Percentiles rank a stretch among this genome's conserved stretches.
Conservation (phyloP, 2,888 invertebrate genomes). For the Acanthacorydalis orientalis region DNA sequence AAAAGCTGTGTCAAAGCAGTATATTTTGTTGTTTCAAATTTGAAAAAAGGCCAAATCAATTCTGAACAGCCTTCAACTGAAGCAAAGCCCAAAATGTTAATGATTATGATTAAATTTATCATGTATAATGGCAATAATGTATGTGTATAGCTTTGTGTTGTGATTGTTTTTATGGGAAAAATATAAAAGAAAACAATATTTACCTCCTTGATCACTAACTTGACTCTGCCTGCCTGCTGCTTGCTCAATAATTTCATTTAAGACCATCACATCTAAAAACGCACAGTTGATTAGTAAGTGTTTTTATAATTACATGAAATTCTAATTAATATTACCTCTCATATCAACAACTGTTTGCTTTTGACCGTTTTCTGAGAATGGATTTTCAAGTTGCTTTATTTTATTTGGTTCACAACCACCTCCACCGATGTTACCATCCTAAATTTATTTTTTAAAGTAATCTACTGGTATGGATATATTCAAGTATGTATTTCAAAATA, state of each 20-base stretch:
- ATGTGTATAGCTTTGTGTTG: not conserved
- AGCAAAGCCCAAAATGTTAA: no score
- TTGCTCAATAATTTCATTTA: conserved; percentile 93
- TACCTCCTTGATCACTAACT: conserved; percentile 78
- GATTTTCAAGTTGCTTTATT: conserved; percentile 77
- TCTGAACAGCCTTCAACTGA: no score
- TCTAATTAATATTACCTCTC: conserved; percentile 32
- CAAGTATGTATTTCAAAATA: no score
- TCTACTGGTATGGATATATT: no score
- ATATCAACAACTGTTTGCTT: conserved; percentile 84
- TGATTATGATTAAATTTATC: no score
- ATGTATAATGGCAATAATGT: not conserved
- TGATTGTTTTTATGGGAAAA: no score
- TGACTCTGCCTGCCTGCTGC: conserved; percentile 78
- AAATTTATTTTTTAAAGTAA: conserved; percentile 11
- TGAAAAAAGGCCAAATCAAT: no score
- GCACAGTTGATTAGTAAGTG: not conserved
- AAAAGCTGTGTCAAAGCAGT: no score
- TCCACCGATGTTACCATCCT: conserved; percentile 63
- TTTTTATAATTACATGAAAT: not conserved
- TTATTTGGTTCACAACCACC: conserved; percentile 65
- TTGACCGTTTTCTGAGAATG: conserved; percentile 76
- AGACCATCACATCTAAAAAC: conserved; percentile 82
- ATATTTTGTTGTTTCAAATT: no score
- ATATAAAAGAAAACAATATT: conserved; percentile 18